These are phyloP conservation scores for Chaitophorus viminalis DNA, from an alignment of 2,888 invertebrate genomes.

Conservation along the genomic window DNA sequence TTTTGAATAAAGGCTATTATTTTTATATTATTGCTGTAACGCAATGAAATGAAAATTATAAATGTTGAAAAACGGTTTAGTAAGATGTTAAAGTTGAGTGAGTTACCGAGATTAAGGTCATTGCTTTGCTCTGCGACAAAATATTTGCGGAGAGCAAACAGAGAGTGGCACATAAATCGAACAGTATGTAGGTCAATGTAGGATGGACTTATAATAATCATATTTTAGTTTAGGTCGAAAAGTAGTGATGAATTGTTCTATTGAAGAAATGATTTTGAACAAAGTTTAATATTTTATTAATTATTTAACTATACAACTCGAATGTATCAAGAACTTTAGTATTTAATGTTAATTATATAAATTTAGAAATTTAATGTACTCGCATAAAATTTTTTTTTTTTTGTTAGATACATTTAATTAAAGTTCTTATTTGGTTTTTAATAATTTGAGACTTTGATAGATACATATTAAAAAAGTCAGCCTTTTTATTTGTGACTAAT, in stretches of 20 bases:
- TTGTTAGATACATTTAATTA: no score
- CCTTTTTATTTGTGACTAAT: background rate
- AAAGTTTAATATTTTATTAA: background rate
- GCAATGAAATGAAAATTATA: background rate
- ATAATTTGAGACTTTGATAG: no score
- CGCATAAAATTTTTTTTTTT: no score
- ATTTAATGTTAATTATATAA: background rate
- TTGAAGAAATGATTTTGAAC: background rate
- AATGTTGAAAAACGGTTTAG: background rate
- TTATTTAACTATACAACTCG: background rate
- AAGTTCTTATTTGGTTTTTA: no score
- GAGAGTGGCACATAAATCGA: background rate
- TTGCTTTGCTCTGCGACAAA: background rate
- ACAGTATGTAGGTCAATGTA: background rate
- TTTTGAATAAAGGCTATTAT: background rate
- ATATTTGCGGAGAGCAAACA: background rate
- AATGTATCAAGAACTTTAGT: background rate
- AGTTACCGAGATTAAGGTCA: background rate
- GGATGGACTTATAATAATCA: background rate
- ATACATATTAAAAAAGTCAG: no score
- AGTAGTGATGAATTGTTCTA: background rate
- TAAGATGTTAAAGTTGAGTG: background rate
- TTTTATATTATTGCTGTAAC: background rate
- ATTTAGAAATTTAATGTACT: background rate
- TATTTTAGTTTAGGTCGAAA: background rate